Evolutionary conservation across 1,140 invertebrate genomes (phyloP).

Genomic region (Heliconius melpomene): DNA sequence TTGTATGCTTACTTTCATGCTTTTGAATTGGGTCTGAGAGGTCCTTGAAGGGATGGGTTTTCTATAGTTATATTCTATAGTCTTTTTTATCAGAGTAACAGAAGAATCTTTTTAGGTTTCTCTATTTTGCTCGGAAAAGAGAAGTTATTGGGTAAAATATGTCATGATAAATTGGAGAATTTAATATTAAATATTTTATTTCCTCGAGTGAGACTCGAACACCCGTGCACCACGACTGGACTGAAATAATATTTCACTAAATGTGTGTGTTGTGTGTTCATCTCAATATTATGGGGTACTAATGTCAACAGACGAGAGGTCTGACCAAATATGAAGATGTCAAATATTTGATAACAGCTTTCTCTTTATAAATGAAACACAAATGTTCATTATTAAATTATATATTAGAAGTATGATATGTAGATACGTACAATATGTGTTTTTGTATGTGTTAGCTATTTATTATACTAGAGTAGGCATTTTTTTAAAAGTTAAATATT

Average conservation of each 20-base stretch:
- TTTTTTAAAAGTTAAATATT: no score
- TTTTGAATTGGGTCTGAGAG: background rate
- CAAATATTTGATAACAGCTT: conserved; percentile 26
- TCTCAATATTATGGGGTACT: conserved; percentile 25
- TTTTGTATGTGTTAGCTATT: no score
- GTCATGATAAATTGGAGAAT: no score
- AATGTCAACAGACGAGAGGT: conserved; percentile 40
- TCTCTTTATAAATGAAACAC: background rate
- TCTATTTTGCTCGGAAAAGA: no score
- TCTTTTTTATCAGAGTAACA: background rate
- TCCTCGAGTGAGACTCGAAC: no score
- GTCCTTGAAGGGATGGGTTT: background rate
- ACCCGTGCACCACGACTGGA: no score
- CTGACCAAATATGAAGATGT: conserved; percentile 28
- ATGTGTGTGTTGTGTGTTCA: background rate
- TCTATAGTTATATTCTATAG: background rate
- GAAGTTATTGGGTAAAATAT: no score
- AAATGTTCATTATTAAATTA: background rate
- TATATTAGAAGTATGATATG: background rate
- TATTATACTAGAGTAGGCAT: background rate
- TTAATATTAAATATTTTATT: no score
- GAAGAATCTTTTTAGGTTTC: no score
- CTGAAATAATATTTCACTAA: no score
- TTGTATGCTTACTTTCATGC: conserved; percentile 13
- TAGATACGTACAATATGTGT: background rate